Evolutionary conservation across 2,888 invertebrate genomes (phyloP), one percentile per base, ranked within the genome.

Genomic region (Muschampia staudingeri): DNA sequence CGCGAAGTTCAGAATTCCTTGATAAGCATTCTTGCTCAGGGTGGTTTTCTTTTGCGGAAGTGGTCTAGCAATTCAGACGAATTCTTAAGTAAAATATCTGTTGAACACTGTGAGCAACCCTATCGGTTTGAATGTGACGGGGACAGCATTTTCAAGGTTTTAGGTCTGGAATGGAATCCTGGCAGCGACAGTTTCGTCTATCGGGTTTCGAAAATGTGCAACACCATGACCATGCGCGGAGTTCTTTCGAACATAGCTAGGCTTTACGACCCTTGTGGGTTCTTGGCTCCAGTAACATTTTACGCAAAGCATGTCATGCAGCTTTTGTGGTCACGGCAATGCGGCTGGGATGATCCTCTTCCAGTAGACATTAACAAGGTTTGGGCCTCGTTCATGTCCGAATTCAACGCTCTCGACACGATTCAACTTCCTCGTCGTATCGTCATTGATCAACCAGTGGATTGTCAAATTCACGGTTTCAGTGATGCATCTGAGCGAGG

Each of bases 181-280:
- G 30, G 6, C 1, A 9, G 16, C 16, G 77, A 77, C 48, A 40
- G 69, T 30, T 77, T 77, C 37, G 37, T 69, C 48, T 76, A 76
- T 37, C 75, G 75, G 6, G 75, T 75, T 9, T 75, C 75, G 12
- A 75, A 75, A n/a, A 30, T 75, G 30, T 56, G 56, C 19, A 11
- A 14, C 11, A 37, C 56, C 0, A 61, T 76, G 40, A 76, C 76
- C 6, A 61, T 61, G 61, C 76, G 76, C 61, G 56, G 56, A 8
- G 76, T 76, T 9, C 34, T 75, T 25, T 80, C 83, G 2, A 83
- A 85, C 34, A 82, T 85, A 37, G 76, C 85, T 4, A 75, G 82
- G 6, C 52, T 87, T 1, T 86, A 84, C 67, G 84, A 86, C 44
- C 84, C 87, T 7, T 77, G 83, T 42, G 84, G 84, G 7, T 87